Evolutionary conservation across 1,140 invertebrate genomes (phyloP), one percentile per base, ranked within the genome.

Genomic region (Conopomorpha cramerella): DNA sequence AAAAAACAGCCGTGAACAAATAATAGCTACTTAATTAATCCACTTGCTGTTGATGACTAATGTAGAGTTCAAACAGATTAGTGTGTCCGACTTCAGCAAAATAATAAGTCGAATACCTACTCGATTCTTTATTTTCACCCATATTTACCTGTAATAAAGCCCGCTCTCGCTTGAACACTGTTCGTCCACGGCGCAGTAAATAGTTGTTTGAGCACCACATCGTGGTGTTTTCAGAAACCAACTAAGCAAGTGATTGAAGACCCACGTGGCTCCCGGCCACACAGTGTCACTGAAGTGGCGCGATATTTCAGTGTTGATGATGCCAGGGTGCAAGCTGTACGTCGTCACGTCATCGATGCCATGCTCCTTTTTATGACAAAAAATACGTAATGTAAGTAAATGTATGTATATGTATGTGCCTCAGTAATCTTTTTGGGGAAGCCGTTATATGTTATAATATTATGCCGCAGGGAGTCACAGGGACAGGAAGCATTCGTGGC

Each of bases 151-250:
- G 55, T 84, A 82, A 72, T 82, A 82, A 8, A 82, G 50, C 45
- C 88, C 87, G 47, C 79, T 83, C 49, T 84, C 58, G 29, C 82
- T 65, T 2, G 66, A 81, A 26, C 82, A 76, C 8, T 74, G 58
- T 42, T 88, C 85, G 55, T 88, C 85, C 0, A 91, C 54, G 2
- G 89, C 83, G 58, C 91, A 90, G 52, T 89, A 82, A 17, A 94
- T 65, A 1, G 85, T 83, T 1, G 90, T 92, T 64, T 92, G 90
- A 2, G 88, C 88, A 1, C 90, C 90, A 51, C 88, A 82, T 40
- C 77, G 72, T 0, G 81, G 77, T 8, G 71, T 81, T 61, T 88
- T 89, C 3, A 81, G 53, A 26, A 84, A 77, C 3, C 46, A 49
- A 17, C 43, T 53, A 0, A 52, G 16, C 2, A 57, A 19, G 27